Conservation (phyloP, 2,888 invertebrate species). For the Altica lythri region DNA sequence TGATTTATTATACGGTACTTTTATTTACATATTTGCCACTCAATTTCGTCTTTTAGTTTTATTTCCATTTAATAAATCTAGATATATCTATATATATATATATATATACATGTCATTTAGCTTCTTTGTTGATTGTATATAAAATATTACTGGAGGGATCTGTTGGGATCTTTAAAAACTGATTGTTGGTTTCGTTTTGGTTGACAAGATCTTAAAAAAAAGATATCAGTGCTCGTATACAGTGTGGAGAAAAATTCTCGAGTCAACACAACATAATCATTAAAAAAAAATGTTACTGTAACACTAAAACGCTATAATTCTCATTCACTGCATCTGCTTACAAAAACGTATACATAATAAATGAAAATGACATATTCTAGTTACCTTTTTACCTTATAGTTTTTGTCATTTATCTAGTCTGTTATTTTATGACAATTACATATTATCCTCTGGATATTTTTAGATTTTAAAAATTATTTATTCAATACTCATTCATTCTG, state of each 20-base stretch:
- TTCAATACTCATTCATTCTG: no score
- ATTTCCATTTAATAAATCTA: conserved; percentile 44
- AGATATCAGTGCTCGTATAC: neutral
- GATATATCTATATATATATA: conserved; percentile 40
- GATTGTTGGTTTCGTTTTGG: conserved; percentile 23
- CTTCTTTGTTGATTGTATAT: conserved; percentile 46
- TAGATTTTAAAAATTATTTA: no score
- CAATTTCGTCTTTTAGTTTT: conserved; percentile 49
- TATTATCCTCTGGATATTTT: no score
- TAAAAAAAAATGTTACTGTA: no score
- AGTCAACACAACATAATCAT: no score
- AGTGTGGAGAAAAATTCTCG: neutral
- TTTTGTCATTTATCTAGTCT: no score
- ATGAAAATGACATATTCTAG: no score
- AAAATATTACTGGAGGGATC: conserved; percentile 32
- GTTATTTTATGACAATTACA: no score
- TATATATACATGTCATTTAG: conserved; percentile 41
- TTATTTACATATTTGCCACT: conserved; percentile 49
- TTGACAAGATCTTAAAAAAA: conserved; percentile 3
- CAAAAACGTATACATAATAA: no score
- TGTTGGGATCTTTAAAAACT: conserved; percentile 15
- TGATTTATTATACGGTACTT: conserved; percentile 40
- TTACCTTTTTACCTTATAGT: no score
- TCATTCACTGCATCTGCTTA: no score
- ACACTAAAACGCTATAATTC: no score